phyloP scores from a whole-genome alignment of 2,113 vertebrate species.

The Meleagris gallopavo region DNA sequence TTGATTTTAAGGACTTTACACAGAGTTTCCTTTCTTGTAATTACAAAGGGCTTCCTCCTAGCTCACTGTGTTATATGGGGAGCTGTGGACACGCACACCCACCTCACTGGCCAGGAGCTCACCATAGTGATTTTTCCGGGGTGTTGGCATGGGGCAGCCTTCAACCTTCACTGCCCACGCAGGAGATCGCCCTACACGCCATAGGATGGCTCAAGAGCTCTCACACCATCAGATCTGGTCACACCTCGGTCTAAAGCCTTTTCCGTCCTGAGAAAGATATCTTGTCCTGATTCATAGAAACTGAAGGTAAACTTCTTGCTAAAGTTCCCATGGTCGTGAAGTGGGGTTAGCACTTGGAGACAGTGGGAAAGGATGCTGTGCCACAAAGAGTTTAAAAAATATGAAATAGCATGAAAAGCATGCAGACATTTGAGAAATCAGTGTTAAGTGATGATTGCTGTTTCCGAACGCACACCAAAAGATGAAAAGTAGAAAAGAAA shows the following conservation, averaged over 20 bases:
- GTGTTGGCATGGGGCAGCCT: neutral
- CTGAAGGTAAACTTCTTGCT: neutral
- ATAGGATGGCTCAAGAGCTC: neutral
- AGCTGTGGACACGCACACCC: neutral
- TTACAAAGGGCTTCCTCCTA: constrained; percentile 41
- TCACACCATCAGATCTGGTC: neutral
- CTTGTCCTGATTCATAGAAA: neutral
- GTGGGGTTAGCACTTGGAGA: neutral
- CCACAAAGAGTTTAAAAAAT: neutral
- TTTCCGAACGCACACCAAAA: neutral
- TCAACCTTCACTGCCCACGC: neutral
- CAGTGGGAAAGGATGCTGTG: neutral
- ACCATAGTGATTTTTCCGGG: neutral
- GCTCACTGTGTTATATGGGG: neutral
- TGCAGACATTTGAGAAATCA: constrained; percentile 15
- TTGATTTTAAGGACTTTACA: constrained; percentile 60
- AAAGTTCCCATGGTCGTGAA: neutral
- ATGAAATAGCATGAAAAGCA: neutral
- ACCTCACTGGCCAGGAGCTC: neutral
- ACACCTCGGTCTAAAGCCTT: neutral
- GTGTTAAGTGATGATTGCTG: neutral
- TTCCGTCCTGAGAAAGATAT: neutral
- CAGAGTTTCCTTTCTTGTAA: constrained; percentile 44
- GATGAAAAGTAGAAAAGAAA: neutral
- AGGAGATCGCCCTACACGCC: neutral